Conservation (phyloP, 2,888 invertebrate species). For the Megalurothrips usitatus region DNA sequence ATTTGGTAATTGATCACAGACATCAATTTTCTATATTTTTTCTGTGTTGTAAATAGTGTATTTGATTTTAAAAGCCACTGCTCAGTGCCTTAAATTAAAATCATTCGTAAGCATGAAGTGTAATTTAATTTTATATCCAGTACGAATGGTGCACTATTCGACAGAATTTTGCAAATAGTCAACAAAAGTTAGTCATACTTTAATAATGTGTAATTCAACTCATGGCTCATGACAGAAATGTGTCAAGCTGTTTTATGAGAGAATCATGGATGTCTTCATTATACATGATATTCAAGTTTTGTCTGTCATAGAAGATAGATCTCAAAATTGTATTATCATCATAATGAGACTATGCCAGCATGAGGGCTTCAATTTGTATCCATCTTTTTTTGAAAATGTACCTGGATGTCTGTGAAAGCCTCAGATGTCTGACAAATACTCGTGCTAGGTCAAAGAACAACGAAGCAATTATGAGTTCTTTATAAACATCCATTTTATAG, state of each 20-base stretch:
- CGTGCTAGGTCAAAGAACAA: background rate
- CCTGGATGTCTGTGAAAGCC: background rate
- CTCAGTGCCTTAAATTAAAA: slow-evolving; percentile 26
- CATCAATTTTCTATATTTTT: slow-evolving; percentile 24
- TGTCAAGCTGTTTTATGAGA: background rate
- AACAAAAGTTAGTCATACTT: slow-evolving; percentile 21
- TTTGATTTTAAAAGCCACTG: slow-evolving; percentile 16
- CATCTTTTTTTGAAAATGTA: background rate
- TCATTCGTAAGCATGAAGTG: slow-evolving; percentile 8
- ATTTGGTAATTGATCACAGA: background rate
- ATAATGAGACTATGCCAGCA: no score
- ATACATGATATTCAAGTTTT: slow-evolving; percentile 4
- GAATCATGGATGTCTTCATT: background rate
- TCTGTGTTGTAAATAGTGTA: slow-evolving; percentile 21
- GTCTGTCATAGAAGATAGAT: background rate
- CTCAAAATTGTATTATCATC: slow-evolving; percentile 4
- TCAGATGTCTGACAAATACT: background rate
- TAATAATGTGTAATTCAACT: background rate
- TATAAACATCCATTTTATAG: background rate
- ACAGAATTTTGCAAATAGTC: slow-evolving; percentile 25
- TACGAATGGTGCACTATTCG: slow-evolving; percentile 16
- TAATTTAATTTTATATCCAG: slow-evolving; percentile 23
- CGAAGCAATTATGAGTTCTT: background rate
- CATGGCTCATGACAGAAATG: background rate
- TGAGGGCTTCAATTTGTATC: background rate